These are phyloP conservation scores for Ichneumoninae sp. DNA, from an alignment of 2,888 invertebrate genomes.

Conservation along the genomic window DNA sequence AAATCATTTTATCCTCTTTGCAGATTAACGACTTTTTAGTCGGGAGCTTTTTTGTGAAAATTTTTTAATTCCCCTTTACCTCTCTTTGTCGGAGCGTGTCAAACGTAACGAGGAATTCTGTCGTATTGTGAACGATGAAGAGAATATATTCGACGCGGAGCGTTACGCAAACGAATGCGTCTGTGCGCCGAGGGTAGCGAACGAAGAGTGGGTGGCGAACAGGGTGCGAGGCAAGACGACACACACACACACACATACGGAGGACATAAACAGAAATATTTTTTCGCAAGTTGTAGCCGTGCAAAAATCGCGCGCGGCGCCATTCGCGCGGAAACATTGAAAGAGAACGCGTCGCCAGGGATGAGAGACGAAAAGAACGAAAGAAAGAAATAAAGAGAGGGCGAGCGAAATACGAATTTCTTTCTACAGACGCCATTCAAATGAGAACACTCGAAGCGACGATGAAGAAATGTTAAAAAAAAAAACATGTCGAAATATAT, in stretches of 20 bases:
- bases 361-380: constrained; percentile 15
- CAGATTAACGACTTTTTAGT: too few species aligned
- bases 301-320: constrained; percentile 13
- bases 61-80: neutral
- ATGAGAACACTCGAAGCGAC: constrained; percentile 6
- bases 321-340: constrained; percentile 38
- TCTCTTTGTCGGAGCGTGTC: constrained; percentile 3
- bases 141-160: constrained; percentile 21
- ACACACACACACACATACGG: neutral
- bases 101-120: constrained; percentile 26
- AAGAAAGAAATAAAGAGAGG: neutral
- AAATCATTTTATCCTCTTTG: too few species aligned
- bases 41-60: too few species aligned
- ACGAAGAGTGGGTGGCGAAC: neutral
- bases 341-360: neutral
- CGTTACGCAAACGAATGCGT: constrained; percentile 5
- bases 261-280: constrained; percentile 39
- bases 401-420: constrained; percentile 35
- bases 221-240: constrained; percentile 3
- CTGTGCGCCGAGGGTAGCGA: constrained; percentile 13
- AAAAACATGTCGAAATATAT: neutral
- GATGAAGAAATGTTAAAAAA: neutral
- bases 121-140: constrained; percentile 30
- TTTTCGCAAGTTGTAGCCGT: constrained; percentile 10
- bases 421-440: neutral